A percentile compares a stretch with the other conserved stretches of the same genome.
Conservation (phyloP, 1,140 invertebrate genomes). For the Bombus confusus region DNA sequence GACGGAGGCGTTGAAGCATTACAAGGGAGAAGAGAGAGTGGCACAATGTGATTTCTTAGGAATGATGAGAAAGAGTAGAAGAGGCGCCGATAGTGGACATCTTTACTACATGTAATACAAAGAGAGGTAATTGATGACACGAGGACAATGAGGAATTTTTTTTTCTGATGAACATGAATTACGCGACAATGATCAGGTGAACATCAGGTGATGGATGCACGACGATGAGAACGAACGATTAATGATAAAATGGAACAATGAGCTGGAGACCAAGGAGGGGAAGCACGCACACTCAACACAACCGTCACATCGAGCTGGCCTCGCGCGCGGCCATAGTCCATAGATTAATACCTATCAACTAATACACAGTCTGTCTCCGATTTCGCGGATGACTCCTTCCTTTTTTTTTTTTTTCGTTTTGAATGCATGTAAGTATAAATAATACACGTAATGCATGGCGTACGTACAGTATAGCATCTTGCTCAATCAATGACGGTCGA, state of each 20-base stretch:
- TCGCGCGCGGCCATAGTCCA: constrained; percentile 78
- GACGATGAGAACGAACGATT: constrained; percentile 65
- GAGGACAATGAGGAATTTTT: constrained; percentile 12
- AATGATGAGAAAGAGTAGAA: constrained; percentile 45
- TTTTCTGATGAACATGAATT: constrained; percentile 60
- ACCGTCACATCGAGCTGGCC: constrained; percentile 81
- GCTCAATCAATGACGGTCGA: constrained; percentile 24
- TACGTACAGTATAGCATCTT: constrained; percentile 46
- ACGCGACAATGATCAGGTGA: constrained; percentile 57
- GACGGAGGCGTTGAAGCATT: constrained; percentile 83
- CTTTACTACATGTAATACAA: constrained; percentile 47
- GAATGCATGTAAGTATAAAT: constrained; percentile 67
- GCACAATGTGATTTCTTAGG: constrained; percentile 46
- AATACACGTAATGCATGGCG: constrained; percentile 63
- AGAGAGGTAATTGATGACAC: constrained; percentile 24
- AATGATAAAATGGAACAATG: constrained; percentile 65
- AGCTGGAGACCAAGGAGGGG: constrained; percentile 74
- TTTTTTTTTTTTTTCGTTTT: constrained; percentile 49
- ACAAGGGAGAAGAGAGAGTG: constrained; percentile 54
- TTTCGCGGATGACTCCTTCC: constrained; percentile 68
- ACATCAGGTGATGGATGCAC: constrained; percentile 61
- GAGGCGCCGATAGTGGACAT: constrained; percentile 50
- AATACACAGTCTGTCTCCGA: constrained; percentile 80
- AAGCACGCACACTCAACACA: constrained; percentile 82
- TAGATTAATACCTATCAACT: constrained; percentile 79